Conservation (phyloP, 92 coral and sea anemone genomes). For the Epizoanthus fatuus region DNA sequence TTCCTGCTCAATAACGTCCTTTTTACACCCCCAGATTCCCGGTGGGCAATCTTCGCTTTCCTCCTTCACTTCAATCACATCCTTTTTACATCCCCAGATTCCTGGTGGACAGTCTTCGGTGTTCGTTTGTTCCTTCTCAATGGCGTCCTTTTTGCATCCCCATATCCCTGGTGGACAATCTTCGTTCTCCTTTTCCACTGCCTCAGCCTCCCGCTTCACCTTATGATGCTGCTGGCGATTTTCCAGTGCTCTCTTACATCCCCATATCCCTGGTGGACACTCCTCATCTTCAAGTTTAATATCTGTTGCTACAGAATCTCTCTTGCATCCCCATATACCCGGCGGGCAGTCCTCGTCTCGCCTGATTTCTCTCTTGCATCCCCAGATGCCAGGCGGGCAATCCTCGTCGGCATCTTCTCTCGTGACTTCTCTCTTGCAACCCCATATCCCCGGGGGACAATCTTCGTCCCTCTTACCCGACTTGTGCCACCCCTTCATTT, state of each 20-base stretch:
- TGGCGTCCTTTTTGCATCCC: neutral
- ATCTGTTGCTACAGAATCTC: neutral
- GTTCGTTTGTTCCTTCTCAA: neutral
- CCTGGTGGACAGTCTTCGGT: slow-evolving; percentile 15
- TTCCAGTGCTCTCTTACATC: slow-evolving; percentile 9
- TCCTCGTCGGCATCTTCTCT: neutral
- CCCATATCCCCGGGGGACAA: slow-evolving; percentile 19
- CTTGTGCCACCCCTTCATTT: neutral
- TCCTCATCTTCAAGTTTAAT: neutral
- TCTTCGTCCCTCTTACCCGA: neutral
- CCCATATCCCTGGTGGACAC: slow-evolving; percentile 37
- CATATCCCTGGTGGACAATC: slow-evolving; percentile 9
- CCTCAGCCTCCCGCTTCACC: slow-evolving; percentile 6
- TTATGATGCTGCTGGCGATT: neutral
- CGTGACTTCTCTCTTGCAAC: neutral
- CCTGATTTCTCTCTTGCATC: slow-evolving; percentile 16
- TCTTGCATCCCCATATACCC: slow-evolving; percentile 38
- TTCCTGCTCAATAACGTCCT: neutral
- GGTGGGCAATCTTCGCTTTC: slow-evolving; percentile 29
- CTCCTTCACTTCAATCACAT: neutral
- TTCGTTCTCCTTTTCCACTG: neutral
- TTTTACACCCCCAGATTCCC: slow-evolving; percentile 29
- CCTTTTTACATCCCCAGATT: slow-evolving; percentile 21
- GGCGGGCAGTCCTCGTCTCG: slow-evolving; percentile 23
- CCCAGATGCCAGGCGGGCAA: slow-evolving; percentile 44